phyloP scores from a whole-genome alignment of 2,888 invertebrate species.

The Marasmarcha lunaedactyla region DNA sequence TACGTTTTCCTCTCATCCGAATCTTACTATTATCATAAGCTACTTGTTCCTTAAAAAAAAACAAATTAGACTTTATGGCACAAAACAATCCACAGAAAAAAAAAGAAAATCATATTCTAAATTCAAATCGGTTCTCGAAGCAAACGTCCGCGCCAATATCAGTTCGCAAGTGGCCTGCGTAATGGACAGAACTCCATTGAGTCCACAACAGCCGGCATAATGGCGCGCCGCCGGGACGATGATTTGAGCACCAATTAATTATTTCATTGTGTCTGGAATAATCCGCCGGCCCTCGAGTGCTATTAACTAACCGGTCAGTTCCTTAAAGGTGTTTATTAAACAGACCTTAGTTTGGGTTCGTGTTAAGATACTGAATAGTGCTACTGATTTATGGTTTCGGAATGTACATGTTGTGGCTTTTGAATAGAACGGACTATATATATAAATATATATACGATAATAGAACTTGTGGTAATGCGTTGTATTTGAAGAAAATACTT shows the following conservation, averaged over 20 bases:
- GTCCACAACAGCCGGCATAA: constrained; percentile 27
- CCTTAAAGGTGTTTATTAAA: constrained; percentile 64
- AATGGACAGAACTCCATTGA: constrained; percentile 3
- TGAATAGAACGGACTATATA: no score
- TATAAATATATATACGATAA: no score
- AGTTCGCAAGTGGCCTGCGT: constrained; percentile 32
- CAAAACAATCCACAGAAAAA: constrained; percentile 2
- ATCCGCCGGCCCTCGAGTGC: constrained; percentile 46
- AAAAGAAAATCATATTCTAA: constrained; percentile 13
- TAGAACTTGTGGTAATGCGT: no score
- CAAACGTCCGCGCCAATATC: constrained; percentile 24
- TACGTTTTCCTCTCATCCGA: no score
- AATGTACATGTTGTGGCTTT: no score
- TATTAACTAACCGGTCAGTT: constrained; percentile 61
- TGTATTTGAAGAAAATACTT: no score
- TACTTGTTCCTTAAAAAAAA: no score
- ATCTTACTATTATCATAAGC: no score
- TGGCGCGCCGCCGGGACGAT: constrained; percentile 41
- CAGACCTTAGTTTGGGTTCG: constrained; percentile 37
- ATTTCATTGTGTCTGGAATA: constrained; percentile 55
- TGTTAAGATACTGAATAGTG: constrained; percentile 12
- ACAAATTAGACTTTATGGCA: no score
- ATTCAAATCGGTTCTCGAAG: constrained; percentile 16
- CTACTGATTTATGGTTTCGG: neutral
- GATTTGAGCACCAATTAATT: constrained; percentile 65